Percentiles rank a stretch among this genome's conserved stretches.
Evolutionary conservation across 2,888 invertebrate genomes (phyloP).

Genomic region (Linnaemya tessellans): DNA sequence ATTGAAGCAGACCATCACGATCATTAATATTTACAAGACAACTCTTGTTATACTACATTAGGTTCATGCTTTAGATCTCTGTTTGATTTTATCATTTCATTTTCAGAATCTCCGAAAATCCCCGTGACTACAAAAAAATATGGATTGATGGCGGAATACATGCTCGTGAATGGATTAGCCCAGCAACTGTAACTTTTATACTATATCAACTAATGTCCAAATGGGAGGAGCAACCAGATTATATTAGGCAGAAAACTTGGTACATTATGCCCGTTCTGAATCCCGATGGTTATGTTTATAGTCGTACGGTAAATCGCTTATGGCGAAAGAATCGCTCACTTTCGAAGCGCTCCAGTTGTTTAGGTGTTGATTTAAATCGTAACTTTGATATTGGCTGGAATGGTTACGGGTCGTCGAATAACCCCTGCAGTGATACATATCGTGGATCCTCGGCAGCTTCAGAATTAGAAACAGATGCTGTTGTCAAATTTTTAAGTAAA

Average conservation of each 20-base stretch:
- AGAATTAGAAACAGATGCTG: conserved; percentile 91
- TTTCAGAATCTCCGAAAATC: conserved; percentile 87
- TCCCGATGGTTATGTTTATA: conserved; percentile 94
- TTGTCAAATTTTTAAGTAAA: conserved; percentile 84
- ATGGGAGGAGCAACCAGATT: conserved; percentile 86
- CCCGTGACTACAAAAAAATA: conserved; percentile 86
- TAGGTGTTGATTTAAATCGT: conserved; percentile 92
- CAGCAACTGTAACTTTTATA: conserved; percentile 90
- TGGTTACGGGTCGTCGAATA: conserved; percentile 85
- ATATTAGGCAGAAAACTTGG: conserved; percentile 92
- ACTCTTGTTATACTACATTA: no score
- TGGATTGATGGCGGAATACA: conserved; percentile 93
- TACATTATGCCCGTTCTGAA: conserved; percentile 90
- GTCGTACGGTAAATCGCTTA: conserved; percentile 90
- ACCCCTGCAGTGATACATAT: conserved; percentile 91
- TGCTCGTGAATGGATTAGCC: conserved; percentile 95
- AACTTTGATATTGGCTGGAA: conserved; percentile 95
- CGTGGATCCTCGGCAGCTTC: conserved; percentile 91
- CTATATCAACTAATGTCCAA: conserved; percentile 88
- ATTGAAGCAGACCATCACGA: no score
- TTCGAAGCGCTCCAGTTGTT: conserved; percentile 84
- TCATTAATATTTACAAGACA: no score
- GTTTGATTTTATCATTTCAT: background rate
- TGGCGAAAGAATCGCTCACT: conserved; percentile 91
- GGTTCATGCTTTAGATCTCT: background rate